phyloP scores from a whole-genome alignment of 2,797 vertebrate species.

The Enoplosus armatus region DNA sequence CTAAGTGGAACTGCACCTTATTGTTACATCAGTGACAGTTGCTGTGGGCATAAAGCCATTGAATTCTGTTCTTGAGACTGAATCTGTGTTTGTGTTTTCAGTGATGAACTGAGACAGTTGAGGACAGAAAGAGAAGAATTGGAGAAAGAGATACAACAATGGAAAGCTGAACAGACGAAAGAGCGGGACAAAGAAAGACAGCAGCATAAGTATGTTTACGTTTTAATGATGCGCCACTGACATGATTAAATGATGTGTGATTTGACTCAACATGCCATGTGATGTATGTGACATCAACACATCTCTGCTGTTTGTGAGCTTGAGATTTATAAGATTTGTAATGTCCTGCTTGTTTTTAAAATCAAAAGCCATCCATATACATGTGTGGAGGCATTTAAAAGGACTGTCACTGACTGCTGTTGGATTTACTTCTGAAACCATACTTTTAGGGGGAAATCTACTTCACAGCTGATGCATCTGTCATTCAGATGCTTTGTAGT shows the following conservation, averaged over 20 bases:
- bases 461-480: constrained; percentile 2
- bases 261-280: neutral
- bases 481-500: constrained; percentile 6
- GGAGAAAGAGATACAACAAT: constrained; percentile 77
- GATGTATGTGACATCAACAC: neutral
- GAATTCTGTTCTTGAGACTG: neutral
- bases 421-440: neutral
- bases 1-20: neutral
- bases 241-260: neutral
- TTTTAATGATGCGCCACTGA: neutral
- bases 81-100: constrained; percentile 60
- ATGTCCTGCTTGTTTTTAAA: neutral
- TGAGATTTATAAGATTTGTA: neutral
- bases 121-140: constrained; percentile 80
- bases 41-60: neutral
- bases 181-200: constrained; percentile 61
- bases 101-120: constrained; percentile 82
- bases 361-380: neutral
- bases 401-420: neutral
- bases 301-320: neutral
- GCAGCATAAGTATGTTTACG: constrained; percentile 70
- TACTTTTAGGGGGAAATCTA: neutral
- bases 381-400: neutral
- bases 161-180: constrained; percentile 71
- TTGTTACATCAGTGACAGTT: neutral